phyloP scores from a whole-genome alignment of 2,113 vertebrate genomes.

The Accipiter virgatus region DNA sequence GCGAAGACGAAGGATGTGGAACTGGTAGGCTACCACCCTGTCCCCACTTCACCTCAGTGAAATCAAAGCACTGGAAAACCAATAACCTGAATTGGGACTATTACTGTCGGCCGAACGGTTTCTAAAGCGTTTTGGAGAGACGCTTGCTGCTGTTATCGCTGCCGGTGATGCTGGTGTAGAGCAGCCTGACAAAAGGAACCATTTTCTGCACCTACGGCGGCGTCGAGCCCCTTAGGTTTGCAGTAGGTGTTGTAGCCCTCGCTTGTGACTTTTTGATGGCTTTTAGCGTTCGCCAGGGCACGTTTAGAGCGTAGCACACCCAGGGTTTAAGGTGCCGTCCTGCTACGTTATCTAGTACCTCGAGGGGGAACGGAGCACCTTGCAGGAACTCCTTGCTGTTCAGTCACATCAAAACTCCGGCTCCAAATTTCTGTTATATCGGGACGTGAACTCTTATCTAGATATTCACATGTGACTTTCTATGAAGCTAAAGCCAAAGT shows the following conservation, averaged over 20 bases:
- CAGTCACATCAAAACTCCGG: background rate
- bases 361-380: background rate
- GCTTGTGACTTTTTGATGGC: background rate
- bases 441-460: background rate
- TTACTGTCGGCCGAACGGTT: accelerated
- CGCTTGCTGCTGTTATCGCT: background rate
- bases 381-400: background rate
- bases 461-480: background rate
- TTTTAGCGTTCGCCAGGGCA: background rate
- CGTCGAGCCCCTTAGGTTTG: accelerated
- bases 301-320: background rate
- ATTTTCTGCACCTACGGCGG: background rate
- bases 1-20: background rate
- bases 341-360: background rate
- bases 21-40: background rate
- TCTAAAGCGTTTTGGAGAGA: background rate
- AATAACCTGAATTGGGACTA: background rate
- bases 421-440: background rate
- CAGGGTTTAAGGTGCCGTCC: background rate
- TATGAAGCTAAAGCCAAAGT: background rate
- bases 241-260: background rate
- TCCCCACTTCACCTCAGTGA: background rate
- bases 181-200: background rate
- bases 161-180: background rate
- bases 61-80: background rate